These are phyloP conservation scores for Vimba vimba DNA, from an alignment of 2,113 vertebrate species.

Conservation along the genomic window DNA sequence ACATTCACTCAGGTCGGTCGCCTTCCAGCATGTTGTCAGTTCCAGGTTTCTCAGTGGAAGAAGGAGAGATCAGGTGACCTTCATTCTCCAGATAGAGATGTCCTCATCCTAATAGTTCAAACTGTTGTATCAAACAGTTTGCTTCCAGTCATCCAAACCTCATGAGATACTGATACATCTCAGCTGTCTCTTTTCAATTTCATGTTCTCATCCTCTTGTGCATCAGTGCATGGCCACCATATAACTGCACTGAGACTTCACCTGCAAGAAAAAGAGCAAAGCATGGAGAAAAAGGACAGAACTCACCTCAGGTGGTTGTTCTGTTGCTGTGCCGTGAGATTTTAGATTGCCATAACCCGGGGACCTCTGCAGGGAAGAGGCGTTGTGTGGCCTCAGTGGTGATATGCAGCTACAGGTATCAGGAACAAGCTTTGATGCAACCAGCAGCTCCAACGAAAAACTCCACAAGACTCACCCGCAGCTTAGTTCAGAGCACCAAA, in stretches of 20 bases:
- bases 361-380: background rate
- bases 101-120: background rate
- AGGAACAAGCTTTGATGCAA: background rate
- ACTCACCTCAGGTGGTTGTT: conserved; percentile 71
- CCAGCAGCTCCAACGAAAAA: conserved; percentile 50
- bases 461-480: conserved; percentile 56
- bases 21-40: background rate
- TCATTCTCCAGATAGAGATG: background rate
- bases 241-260: background rate
- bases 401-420: conserved; percentile 17
- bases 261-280: background rate
- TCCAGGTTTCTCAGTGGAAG: background rate
- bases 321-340: conserved; percentile 18
- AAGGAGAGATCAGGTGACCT: background rate
- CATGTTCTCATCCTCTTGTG: background rate
- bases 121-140: background rate
- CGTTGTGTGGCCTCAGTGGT: background rate
- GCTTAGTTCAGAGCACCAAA: conserved; percentile 59
- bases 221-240: background rate
- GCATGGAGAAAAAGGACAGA: background rate
- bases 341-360: conserved; percentile 72
- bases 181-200: background rate
- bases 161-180: background rate
- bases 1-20: background rate
- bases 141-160: background rate